Conservation (phyloP, 2,888 invertebrate species). For the Stenodera caucasica region DNA sequence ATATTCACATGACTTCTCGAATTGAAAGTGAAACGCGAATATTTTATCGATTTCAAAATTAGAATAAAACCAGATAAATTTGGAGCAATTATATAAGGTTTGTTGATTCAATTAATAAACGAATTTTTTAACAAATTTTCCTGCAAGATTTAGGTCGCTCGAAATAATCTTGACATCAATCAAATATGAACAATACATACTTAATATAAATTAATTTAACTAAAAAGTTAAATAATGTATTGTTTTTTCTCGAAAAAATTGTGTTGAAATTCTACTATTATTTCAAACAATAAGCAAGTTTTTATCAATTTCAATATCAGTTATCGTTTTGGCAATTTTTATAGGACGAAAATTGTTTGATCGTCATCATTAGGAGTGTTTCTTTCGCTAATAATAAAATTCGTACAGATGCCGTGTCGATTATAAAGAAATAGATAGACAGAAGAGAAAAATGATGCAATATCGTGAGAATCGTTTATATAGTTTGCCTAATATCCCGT, state of each 20-base stretch:
- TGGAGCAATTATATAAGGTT: background rate
- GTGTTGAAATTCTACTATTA: background rate
- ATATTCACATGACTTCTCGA: background rate
- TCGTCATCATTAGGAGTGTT: too few relatives aligned
- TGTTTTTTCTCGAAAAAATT: too few relatives aligned
- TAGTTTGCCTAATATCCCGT: slow-evolving; percentile 1
- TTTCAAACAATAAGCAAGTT: background rate
- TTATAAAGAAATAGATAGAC: background rate
- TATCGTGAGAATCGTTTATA: background rate
- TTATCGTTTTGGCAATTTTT: too few relatives aligned
- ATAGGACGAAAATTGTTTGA: background rate
- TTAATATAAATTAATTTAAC: background rate
- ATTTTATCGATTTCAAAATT: background rate
- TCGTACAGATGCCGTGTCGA: too few relatives aligned
- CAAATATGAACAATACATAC: background rate
- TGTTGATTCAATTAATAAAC: background rate
- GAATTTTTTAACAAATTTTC: too few relatives aligned
- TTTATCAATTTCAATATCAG: background rate
- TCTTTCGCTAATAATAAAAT: too few relatives aligned
- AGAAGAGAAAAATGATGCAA: background rate
- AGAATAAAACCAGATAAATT: background rate
- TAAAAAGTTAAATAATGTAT: background rate
- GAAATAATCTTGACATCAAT: background rate
- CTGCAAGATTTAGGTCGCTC: slow-evolving; percentile 3
- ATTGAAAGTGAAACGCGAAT: background rate